Evolutionary conservation across 1,140 invertebrate genomes (phyloP).

Genomic region (Caenorhabditis briggsae): DNA sequence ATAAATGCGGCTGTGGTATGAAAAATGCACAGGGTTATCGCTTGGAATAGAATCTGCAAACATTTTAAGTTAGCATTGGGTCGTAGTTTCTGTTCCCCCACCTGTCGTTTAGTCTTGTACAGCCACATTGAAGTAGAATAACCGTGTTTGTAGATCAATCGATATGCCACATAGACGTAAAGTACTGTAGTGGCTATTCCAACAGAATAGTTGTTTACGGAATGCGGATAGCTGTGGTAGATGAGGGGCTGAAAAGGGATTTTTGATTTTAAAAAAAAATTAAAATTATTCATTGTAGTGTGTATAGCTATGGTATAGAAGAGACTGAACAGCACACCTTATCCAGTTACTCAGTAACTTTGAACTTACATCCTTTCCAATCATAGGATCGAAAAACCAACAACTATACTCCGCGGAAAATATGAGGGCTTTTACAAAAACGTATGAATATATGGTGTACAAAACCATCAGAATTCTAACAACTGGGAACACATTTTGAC

Average conservation of each 20-base stretch:
- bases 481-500: background rate
- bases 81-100: background rate
- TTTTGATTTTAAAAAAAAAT: too few species aligned
- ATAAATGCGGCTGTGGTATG: background rate
- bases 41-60: conserved; percentile 30
- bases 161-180: background rate
- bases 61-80: too few species aligned
- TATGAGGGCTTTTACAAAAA: background rate
- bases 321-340: background rate
- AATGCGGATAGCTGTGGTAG: background rate
- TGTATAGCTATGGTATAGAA: conserved; percentile 4
- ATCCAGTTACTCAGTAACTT: background rate
- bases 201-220: background rate
- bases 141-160: background rate
- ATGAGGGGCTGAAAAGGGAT: too few species aligned
- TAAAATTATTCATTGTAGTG: too few species aligned
- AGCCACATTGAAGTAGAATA: conserved; percentile 3
- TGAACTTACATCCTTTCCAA: conserved; percentile 22
- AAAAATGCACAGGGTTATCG: background rate
- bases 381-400: conserved; percentile 21
- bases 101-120: conserved; percentile 38
- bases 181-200: background rate
- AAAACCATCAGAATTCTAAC: background rate
- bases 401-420: background rate
- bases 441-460: background rate